Percentiles rank a stretch among this genome's conserved stretches.
phyloP scores from a whole-genome alignment of 2,113 vertebrate genomes.

The Ondatra zibethicus region DNA sequence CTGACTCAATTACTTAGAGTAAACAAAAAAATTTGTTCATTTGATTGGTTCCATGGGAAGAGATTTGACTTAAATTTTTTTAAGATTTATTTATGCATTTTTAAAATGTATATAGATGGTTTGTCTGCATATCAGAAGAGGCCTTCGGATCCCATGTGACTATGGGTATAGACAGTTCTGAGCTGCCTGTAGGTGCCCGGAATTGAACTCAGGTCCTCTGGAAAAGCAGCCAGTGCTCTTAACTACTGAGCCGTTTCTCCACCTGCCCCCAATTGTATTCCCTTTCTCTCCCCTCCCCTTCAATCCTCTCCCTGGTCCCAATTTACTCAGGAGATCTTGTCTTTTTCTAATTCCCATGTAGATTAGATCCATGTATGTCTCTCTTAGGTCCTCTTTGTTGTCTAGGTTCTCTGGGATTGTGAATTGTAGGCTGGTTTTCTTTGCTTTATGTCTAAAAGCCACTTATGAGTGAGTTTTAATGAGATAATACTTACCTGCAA shows the following conservation, averaged over 20 bases:
- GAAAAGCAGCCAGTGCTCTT: neutral
- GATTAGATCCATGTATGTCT: too few species aligned
- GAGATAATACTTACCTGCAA: slow-evolving; percentile 85
- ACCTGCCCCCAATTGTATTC: neutral
- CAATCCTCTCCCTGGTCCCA: too few species aligned
- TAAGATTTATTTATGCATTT: neutral
- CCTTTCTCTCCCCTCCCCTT: too few species aligned
- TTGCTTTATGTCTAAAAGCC: too few species aligned
- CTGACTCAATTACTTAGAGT: neutral
- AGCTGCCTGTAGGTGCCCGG: neutral
- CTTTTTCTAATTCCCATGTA: too few species aligned
- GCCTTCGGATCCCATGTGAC: neutral
- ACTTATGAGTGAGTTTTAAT: neutral
- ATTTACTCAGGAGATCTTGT: too few species aligned
- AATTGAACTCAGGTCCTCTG: neutral
- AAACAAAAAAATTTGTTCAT: neutral
- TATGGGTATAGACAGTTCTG: neutral
- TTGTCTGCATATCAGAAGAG: neutral
- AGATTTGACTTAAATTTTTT: neutral
- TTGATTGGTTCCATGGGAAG: neutral
- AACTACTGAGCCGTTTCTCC: neutral
- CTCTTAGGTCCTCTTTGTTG: too few species aligned
- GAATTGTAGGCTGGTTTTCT: too few species aligned
- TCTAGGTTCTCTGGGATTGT: too few species aligned
- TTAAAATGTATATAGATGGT: neutral